Conservation (phyloP, 1,140 invertebrate genomes). For the Copidosoma floridanum region DNA sequence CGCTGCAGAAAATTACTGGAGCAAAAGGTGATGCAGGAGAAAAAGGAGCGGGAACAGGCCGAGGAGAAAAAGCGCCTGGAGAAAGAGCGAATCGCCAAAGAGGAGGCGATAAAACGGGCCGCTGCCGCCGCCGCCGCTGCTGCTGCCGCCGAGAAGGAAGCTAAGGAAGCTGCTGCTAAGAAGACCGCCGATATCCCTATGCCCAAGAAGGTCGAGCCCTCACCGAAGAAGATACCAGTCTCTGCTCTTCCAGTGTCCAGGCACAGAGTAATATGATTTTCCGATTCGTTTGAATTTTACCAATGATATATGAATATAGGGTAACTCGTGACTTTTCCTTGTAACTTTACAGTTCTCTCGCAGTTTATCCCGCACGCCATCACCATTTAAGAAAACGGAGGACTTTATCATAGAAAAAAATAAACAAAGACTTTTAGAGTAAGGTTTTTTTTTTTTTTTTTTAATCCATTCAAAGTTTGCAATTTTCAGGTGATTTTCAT, state of each 20-base stretch:
- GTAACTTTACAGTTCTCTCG: constrained; percentile 58
- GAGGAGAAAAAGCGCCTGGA: constrained; percentile 28
- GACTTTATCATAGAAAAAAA: constrained; percentile 62
- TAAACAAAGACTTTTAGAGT: constrained; percentile 45
- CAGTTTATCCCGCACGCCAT: constrained; percentile 75
- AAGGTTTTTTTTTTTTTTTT: no score
- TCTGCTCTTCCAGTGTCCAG: constrained; percentile 46
- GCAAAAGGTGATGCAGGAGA: constrained; percentile 22
- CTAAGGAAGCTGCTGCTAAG: constrained; percentile 40
- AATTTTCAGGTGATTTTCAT: no score
- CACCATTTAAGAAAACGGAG: constrained; percentile 75
- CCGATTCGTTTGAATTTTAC: not conserved
- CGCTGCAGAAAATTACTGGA: constrained; percentile 45
- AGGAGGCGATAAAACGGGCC: constrained; percentile 40
- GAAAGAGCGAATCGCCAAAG: constrained; percentile 34
- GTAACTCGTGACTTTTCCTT: not conserved
- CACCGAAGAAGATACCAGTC: constrained; percentile 50
- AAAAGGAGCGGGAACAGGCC: constrained; percentile 25
- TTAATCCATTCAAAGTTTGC: no score
- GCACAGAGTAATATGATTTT: constrained; percentile 48
- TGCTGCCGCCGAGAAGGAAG: constrained; percentile 49
- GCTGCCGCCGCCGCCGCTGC: no score
- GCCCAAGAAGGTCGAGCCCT: constrained; percentile 44
- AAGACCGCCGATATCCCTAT: constrained; percentile 34
- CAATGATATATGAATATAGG: no score